Percentiles rank a stretch among this genome's conserved stretches.
phyloP scores from a whole-genome alignment of 92 coral and sea anemone species.

The Phenganax marumi region DNA sequence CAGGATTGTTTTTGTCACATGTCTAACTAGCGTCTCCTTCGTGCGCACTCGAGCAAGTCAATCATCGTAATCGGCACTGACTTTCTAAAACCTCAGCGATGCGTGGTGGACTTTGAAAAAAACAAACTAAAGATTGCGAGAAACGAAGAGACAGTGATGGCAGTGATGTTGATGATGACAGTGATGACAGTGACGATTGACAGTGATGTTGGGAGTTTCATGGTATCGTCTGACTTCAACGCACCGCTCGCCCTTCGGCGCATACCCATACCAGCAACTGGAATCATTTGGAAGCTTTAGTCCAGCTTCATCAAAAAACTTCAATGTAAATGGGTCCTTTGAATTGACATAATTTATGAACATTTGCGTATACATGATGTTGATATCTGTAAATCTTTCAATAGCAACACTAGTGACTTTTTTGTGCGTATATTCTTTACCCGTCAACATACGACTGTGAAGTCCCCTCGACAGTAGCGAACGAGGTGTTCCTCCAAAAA shows the following conservation, averaged over 20 bases:
- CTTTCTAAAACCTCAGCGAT: too few species aligned
- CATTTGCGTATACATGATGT: constrained; percentile 46
- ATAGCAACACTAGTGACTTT: constrained; percentile 31
- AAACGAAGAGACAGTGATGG: too few species aligned
- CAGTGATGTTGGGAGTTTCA: constrained; percentile 42
- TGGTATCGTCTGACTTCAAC: constrained; percentile 32
- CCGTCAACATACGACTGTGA: constrained; percentile 32
- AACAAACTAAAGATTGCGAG: too few species aligned
- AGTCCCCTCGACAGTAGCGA: constrained; percentile 43
- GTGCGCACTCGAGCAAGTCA: too few species aligned
- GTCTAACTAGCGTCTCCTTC: too few species aligned
- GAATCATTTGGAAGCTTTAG: not conserved
- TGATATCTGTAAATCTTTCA: constrained; percentile 41
- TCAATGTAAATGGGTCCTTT: constrained; percentile 29
- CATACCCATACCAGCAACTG: constrained; percentile 18
- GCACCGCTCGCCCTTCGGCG: constrained; percentile 32
- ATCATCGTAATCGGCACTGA: too few species aligned
- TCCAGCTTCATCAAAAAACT: constrained; percentile 48
- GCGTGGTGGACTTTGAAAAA: too few species aligned
- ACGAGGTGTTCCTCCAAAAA: constrained; percentile 46
- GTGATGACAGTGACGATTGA: constrained; percentile 23
- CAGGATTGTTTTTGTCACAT: too few species aligned
- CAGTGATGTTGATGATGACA: constrained; percentile 10
- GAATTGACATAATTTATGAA: constrained; percentile 25
- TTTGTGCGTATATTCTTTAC: constrained; percentile 39